These are phyloP conservation scores for Apodemus speciosus DNA, from an alignment of 2,113 vertebrate genomes.

Conservation along the genomic window DNA sequence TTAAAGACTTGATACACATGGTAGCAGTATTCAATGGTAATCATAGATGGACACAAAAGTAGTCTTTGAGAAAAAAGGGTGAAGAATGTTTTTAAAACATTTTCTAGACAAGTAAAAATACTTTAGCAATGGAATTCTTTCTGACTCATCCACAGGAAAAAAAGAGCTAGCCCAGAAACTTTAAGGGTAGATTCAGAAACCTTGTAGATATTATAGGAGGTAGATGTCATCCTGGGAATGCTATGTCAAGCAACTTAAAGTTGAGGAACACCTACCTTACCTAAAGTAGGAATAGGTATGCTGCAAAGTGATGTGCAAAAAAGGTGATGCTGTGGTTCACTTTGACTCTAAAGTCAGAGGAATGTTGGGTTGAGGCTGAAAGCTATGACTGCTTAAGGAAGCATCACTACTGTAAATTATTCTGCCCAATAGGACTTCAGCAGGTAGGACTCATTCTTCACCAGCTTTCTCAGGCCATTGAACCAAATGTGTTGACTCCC, in stretches of 20 bases:
- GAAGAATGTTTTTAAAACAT: not conserved
- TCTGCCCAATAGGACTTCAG: not conserved
- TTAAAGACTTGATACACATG: not conserved
- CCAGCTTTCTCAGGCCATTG: not conserved
- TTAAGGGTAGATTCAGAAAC: slow-evolving; percentile 20
- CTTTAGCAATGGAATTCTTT: slow-evolving; percentile 20
- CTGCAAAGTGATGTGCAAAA: not conserved
- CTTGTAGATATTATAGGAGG: not conserved
- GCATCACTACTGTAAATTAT: not conserved
- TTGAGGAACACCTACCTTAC: slow-evolving; percentile 4
- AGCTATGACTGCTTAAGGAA: not conserved
- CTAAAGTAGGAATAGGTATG: not conserved
- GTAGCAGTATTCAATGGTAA: not conserved
- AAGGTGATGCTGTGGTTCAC: not conserved
- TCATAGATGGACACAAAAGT: not conserved
- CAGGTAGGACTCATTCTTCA: not conserved
- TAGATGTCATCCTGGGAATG: not conserved
- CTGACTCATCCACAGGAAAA: slow-evolving; percentile 17
- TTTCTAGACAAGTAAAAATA: not conserved
- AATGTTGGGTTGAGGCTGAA: not conserved
- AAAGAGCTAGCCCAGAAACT: slow-evolving; percentile 3
- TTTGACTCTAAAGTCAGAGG: slow-evolving; percentile 24
- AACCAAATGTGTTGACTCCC: not conserved
- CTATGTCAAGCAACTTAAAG: slow-evolving; percentile 45
- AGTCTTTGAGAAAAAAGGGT: slow-evolving; percentile 17